Base-by-base conservation (phyloP, 2,797 vertebrate species). In the Trachurus trachurus region DNA sequence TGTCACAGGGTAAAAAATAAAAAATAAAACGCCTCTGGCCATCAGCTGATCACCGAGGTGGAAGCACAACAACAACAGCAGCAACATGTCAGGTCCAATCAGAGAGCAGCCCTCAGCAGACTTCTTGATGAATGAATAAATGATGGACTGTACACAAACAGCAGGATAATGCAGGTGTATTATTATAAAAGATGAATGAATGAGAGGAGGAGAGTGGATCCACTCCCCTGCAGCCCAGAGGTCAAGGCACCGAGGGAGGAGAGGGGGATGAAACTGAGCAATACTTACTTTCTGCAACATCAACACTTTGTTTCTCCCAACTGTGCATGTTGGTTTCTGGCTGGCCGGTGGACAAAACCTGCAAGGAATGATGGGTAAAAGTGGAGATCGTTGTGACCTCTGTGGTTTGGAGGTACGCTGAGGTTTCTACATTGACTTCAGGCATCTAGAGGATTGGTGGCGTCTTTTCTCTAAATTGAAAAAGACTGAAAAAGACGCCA, bases 161-260 rank as follows among this genome's bases (percentile, higher is more conserved):
- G 16, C 42, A 31, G 61, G 22, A 15, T 66, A 7, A 54, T 60
- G 39, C 1, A 19, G 13, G 17, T 11, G 22, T 34, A 61, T 56
- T 17, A 57, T 34, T n/a, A 21, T 19, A 50, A 21, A 54, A 59
- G 22, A 76, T 68, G 31, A 56, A 62, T 67, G 16, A 71, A 26
- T 26, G 26, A 26, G 15, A 54, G 49, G 42, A 26, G 21, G 37
- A 47, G 39, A 54, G 12, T 11, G 31, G 45, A 52, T 56, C 10
- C 21, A 29, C 29, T 49, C 7, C 1, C 34, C 31, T 72, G 59
- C 42, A 21, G 37, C 10, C 61, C 44, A 15, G 26, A 54, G 12
- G 65, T 78, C 31, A 54, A 54, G 10, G 62, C 44, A 1, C 19
- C 40, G 6, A 9, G 49, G 42, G 31, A 15, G 49, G 6, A 9